Evolutionary conservation across 2,888 invertebrate species (phyloP).

Genomic region (Ophion ventricosus): DNA sequence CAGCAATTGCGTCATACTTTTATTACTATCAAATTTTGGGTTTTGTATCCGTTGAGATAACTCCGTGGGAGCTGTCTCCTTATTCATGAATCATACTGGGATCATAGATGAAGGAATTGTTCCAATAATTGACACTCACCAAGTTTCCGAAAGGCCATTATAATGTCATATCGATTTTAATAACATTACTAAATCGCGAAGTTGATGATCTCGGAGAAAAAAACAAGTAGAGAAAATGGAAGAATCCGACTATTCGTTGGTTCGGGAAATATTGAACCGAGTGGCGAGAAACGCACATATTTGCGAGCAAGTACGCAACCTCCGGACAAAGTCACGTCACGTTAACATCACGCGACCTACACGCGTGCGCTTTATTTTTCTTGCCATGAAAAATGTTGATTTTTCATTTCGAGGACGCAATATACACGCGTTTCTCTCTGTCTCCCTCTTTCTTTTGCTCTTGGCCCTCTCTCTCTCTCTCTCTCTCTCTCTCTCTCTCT

Average conservation of each 20-base stretch:
- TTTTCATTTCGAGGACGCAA: conserved; percentile 64
- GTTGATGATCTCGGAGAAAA: neutral
- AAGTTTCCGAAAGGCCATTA: no score
- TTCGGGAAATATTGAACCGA: conserved; percentile 1
- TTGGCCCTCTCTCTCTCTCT: neutral
- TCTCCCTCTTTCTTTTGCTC: no score
- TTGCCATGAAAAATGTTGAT: conserved; percentile 63
- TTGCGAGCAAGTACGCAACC: conserved; percentile 11
- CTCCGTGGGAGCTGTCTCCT: no score
- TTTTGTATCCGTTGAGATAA: neutral
- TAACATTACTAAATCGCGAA: conserved; percentile 10
- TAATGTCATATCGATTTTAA: neutral
- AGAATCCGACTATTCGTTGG: neutral
- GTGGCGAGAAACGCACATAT: conserved; percentile 6
- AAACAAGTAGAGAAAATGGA: neutral
- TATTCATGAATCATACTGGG: no score
- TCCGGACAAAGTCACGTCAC: conserved; percentile 26
- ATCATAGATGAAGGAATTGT: neutral
- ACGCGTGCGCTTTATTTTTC: conserved; percentile 54
- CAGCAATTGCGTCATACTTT: neutral
- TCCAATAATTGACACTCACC: neutral
- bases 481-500: neutral
- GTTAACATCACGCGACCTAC: conserved; percentile 27
- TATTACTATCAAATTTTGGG: neutral
- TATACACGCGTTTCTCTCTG: conserved; percentile 20